phyloP scores from a whole-genome alignment of 1,140 invertebrate species.

The Hypsibius dujardini region DNA sequence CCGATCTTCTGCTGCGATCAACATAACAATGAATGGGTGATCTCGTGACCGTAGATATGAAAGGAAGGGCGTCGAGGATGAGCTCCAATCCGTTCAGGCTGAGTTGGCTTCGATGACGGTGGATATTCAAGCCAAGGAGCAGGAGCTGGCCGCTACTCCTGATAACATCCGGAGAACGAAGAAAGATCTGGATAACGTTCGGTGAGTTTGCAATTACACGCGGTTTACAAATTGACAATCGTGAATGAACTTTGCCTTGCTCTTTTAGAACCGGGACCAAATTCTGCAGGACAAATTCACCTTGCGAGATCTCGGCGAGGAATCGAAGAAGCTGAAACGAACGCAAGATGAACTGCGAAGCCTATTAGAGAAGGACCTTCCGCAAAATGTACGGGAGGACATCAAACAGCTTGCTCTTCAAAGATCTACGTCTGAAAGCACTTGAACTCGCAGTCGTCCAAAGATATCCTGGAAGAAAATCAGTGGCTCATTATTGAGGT shows the following conservation, averaged over 20 bases:
- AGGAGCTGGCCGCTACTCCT: background rate
- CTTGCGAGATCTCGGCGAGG: slow-evolving; percentile 43
- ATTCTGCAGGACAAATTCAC: slow-evolving; percentile 55
- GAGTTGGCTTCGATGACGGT: background rate
- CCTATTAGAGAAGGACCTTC: slow-evolving; percentile 27
- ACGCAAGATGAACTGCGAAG: slow-evolving; percentile 33
- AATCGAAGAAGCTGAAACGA: slow-evolving; percentile 34
- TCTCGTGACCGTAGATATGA: background rate
- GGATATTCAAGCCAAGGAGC: background rate
- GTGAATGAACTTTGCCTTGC: background rate
- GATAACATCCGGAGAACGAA: slow-evolving; percentile 40
- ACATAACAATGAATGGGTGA: too few relatives aligned
- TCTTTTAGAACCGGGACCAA: slow-evolving; percentile 42
- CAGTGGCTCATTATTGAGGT: too few relatives aligned
- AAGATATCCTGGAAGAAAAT: too few relatives aligned
- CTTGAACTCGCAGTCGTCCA: too few relatives aligned
- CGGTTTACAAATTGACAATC: too few relatives aligned
- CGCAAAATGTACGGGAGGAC: background rate
- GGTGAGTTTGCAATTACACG: slow-evolving; percentile 32
- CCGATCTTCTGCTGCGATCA: too few relatives aligned
- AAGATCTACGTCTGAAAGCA: background rate
- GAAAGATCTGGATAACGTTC: slow-evolving; percentile 46
- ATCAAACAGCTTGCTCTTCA: background rate
- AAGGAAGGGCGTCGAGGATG: background rate
- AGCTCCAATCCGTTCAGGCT: background rate